phyloP scores from a whole-genome alignment of 1,140 invertebrate genomes.

The Drosophila kepulauana region DNA sequence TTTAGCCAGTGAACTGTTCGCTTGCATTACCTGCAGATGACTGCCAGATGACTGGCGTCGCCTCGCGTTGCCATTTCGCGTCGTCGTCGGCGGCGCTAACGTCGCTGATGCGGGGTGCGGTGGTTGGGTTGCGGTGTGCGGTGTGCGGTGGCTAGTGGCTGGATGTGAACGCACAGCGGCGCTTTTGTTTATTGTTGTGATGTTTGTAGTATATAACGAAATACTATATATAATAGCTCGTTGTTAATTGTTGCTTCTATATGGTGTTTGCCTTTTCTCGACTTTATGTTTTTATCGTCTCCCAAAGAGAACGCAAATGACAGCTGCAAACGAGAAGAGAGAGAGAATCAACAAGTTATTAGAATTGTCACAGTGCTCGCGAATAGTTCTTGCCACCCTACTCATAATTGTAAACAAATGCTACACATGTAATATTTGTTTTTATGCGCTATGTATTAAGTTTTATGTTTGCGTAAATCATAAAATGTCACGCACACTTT shows the following conservation, averaged over 20 bases:
- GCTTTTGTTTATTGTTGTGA: conserved; percentile 76
- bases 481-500: conserved; percentile 56
- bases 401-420: conserved; percentile 2
- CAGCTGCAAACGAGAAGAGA: conserved; percentile 25
- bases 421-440: background rate
- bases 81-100: conserved; percentile 19
- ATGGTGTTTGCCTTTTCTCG: conserved; percentile 7
- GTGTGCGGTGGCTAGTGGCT: conserved; percentile 3
- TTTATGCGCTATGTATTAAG: conserved; percentile 15
- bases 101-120: background rate
- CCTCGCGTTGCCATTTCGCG: conserved; percentile 62
- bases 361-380: conserved; percentile 12
- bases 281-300: conserved; percentile 62
- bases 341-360: conserved; percentile 37
- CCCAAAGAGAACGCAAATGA: conserved; percentile 35
- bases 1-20: conserved; percentile 62
- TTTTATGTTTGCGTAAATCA: conserved; percentile 34
- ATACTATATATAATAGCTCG: conserved; percentile 10
- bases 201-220: conserved; percentile 38
- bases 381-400: conserved; percentile 6
- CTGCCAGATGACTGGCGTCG: conserved; percentile 71
- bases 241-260: conserved; percentile 40
- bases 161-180: conserved; percentile 35
- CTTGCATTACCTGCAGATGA: conserved; percentile 84
- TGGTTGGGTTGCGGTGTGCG: background rate